Base-by-base conservation (phyloP, 2,888 invertebrate genomes). In the Odontocerum albicorne region DNA sequence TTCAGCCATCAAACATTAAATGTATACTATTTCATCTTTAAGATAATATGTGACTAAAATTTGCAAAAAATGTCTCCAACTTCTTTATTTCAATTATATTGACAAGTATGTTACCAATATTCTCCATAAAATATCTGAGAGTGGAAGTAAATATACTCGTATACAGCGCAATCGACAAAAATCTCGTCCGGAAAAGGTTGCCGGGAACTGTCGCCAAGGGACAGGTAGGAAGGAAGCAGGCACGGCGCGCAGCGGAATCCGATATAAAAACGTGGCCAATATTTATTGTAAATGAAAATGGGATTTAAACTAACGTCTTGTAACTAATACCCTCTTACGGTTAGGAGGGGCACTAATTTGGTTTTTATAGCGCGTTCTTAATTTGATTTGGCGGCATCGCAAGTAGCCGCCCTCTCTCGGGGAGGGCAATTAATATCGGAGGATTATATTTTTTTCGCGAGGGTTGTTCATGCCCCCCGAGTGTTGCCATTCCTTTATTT, bases 221-320 rank as follows among this genome's bases (percentile, higher is more conserved):
- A 31, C 54, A 54, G 60, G 56, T 59, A 40, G 47, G 44, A 35
- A 55, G 40, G 16, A 46, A 35, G 46, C 53, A 51, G 49, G n/a
- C n/a, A n/a, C n/a, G n/a, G n/a, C n/a, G n/a, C n/a, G n/a, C n/a
- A n/a, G n/a, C n/a, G n/a, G 47, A 43, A 45, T 49, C 38, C 57
- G 49, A 50, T 60, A 55, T 55, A 60, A 60, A 60, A 58, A 58
- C 72, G 74, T 73, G 67, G 68, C 71, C 74, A 74, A 77, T 78
- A 78, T 78, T 78, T 78, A 78, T 78, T 77, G 77, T 78, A 77
- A 78, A 78, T 78, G 78, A 76, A 77, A 77, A 76, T 73, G 69
- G 77, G 77, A 77, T 77, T 77, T 77, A 71, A 77, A 76, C 76
- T 74, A 77, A 77, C 77, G 77, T 78, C 77, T 78, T 77, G 77